phyloP scores from a whole-genome alignment of 2,888 invertebrate genomes.

The Perithous albicinctus region DNA sequence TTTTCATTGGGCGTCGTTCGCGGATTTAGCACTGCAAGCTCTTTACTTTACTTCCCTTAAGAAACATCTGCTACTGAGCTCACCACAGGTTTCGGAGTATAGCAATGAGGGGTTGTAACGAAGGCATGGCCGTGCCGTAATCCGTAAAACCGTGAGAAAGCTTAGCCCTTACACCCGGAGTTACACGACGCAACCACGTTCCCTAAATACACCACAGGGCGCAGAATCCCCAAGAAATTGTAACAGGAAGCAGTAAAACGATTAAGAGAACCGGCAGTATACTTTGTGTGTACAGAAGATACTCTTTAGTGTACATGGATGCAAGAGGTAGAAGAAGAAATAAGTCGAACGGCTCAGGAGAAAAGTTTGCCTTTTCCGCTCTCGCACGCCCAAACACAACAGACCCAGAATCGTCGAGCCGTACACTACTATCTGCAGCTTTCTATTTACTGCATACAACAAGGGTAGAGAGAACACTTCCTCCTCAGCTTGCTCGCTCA shows the following conservation, averaged over 20 bases:
- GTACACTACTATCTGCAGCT: conserved; percentile 1
- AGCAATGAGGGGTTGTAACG: conserved; percentile 2
- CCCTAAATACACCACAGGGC: background rate
- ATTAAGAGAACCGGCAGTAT: conserved; percentile 16
- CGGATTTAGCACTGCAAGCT: conserved; percentile 33
- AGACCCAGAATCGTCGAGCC: conserved; percentile 7
- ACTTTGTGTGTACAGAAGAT: conserved; percentile 21
- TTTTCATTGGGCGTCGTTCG: conserved; percentile 28
- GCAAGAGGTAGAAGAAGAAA: conserved; percentile 18
- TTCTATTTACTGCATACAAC: conserved; percentile 1
- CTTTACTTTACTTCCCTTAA: background rate
- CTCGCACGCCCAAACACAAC: conserved; percentile 27
- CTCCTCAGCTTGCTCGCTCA: conserved; percentile 10
- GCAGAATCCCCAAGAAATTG: conserved; percentile 10
- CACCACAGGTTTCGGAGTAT: conserved; percentile 9
- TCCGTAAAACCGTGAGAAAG: conserved; percentile 29
- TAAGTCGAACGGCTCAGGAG: conserved; percentile 42
- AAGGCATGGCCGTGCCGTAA: conserved; percentile 8
- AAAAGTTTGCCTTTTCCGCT: conserved; percentile 42
- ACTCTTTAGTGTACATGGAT: conserved; percentile 1
- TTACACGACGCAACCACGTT: conserved; percentile 12
- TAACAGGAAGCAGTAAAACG: conserved; percentile 37
- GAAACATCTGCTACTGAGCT: conserved; percentile 18
- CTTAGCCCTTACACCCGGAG: conserved; percentile 5
- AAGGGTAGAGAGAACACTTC: conserved; percentile 2